Conservation (phyloP, 2,113 vertebrate genomes). For the Phyllopteryx taeniolatus region DNA sequence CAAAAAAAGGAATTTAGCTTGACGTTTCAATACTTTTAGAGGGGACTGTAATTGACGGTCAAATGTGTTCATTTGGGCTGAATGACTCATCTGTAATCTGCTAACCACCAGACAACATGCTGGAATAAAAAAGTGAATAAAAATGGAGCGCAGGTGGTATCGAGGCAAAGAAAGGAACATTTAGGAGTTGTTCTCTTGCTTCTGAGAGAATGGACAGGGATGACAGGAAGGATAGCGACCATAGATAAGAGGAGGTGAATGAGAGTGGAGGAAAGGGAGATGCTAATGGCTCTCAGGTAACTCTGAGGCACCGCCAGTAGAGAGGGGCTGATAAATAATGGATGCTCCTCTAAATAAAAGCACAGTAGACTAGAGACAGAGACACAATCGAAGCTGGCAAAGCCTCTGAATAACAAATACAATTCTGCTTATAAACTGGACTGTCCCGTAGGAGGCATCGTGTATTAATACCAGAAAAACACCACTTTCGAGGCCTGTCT, state of each 20-base stretch:
- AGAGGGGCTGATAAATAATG: conserved; percentile 70
- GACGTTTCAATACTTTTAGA: too few relatives aligned
- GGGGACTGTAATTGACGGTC: background rate
- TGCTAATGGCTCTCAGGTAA: conserved; percentile 59
- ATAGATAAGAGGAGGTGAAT: conserved; percentile 23
- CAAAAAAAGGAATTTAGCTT: too few relatives aligned
- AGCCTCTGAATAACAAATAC: conserved; percentile 26
- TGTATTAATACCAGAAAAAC: background rate
- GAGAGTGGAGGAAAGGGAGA: conserved; percentile 33
- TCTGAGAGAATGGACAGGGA: conserved; percentile 9
- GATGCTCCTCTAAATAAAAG: conserved; percentile 73
- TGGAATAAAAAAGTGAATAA: background rate
- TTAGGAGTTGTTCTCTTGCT: background rate
- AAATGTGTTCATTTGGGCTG: background rate
- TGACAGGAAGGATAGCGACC: conserved; percentile 23
- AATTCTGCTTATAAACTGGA: conserved; percentile 11
- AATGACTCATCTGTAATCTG: background rate
- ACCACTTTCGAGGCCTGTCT: background rate
- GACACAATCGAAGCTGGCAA: conserved; percentile 18
- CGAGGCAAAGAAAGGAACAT: background rate
- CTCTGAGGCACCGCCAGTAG: conserved; percentile 53
- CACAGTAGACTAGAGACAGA: conserved; percentile 18
- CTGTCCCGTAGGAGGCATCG: background rate
- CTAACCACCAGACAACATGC: background rate
- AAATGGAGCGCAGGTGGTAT: background rate